phyloP scores from a whole-genome alignment of 2,113 vertebrate genomes.

The Eclectus roratus region DNA sequence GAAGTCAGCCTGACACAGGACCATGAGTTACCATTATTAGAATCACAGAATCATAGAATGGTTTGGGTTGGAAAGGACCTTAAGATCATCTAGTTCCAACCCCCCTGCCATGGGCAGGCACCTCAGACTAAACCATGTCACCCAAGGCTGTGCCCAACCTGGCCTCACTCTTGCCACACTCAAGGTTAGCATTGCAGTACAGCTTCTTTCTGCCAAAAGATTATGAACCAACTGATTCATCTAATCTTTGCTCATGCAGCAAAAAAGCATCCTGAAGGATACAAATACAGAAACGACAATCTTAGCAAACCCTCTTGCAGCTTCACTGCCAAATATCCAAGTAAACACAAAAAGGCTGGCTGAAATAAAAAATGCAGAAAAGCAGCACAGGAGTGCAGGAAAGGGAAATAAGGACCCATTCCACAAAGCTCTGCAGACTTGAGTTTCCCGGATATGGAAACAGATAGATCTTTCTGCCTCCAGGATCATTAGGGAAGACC shows the following conservation, averaged over 20 bases:
- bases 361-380: background rate
- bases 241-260: background rate
- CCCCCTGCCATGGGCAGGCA: no score
- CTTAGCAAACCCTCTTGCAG: background rate
- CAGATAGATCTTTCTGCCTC: background rate
- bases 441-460: background rate
- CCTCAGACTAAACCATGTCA: no score
- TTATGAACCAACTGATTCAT: background rate
- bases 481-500: background rate
- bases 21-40: no score
- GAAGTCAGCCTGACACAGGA: background rate
- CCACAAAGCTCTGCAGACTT: background rate
- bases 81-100: no score
- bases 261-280: background rate
- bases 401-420: background rate
- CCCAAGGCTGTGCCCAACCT: no score
- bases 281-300: background rate
- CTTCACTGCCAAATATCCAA: background rate
- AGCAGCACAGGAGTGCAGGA: background rate
- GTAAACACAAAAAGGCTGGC: background rate
- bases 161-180: background rate
- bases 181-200: rapidly evolving
- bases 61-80: no score
- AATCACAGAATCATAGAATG: no score
- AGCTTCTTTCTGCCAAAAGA: background rate